Conservation (phyloP, 2,113 vertebrate species). For the Brachyhypopomus gauderio region DNA sequence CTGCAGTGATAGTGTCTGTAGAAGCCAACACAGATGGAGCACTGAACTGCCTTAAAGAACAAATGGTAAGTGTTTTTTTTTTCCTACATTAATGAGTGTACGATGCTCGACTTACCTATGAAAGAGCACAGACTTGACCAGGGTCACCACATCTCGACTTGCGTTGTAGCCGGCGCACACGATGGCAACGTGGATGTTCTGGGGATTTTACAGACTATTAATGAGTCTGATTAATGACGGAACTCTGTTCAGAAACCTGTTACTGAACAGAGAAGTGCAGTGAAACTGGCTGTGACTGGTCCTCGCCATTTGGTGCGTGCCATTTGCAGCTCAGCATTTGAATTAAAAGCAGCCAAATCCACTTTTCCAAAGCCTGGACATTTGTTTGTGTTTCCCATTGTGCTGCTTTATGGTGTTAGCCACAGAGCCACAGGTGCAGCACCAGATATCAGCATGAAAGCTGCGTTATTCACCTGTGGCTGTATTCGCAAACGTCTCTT, state of each 20-base stretch:
- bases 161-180: conserved; percentile 95
- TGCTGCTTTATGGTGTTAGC: conserved; percentile 22
- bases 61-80: background rate
- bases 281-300: conserved; percentile 26
- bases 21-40: background rate
- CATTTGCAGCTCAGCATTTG: conserved; percentile 32
- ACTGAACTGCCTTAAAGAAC: background rate
- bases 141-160: conserved; percentile 90
- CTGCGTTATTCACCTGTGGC: background rate
- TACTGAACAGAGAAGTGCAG: conserved; percentile 17
- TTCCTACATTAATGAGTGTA: background rate
- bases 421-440: conserved; percentile 21
- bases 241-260: background rate
- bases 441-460: conserved; percentile 36
- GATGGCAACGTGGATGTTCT: conserved; percentile 98
- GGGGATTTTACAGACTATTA: conserved; percentile 56
- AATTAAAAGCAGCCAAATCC: conserved; percentile 31
- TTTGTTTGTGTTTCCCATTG: conserved; percentile 7
- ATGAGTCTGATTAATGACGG: background rate
- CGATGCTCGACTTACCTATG: conserved; percentile 83
- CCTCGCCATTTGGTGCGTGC: conserved; percentile 34
- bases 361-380: background rate
- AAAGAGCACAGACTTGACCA: conserved; percentile 98
- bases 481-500: conserved; percentile 5
- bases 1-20: background rate